Evolutionary conservation across 2,113 vertebrate species (phyloP).

Genomic region (Epinephelus moara): DNA sequence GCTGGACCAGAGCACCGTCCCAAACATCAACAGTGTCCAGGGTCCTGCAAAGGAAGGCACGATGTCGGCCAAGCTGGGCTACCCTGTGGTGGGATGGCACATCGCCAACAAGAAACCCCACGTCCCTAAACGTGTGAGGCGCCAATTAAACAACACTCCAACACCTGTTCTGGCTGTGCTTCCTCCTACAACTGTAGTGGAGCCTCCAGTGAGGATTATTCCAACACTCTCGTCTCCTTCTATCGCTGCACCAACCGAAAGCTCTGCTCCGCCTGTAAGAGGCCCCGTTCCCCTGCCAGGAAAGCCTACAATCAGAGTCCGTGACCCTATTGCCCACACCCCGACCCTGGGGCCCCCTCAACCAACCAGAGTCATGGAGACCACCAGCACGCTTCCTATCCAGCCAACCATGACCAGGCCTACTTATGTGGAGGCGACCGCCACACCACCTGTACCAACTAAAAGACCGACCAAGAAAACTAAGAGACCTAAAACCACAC

Average conservation of each 20-base stretch:
- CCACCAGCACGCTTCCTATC: conserved; percentile 85
- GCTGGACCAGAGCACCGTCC: conserved; percentile 93
- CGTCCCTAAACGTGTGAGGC: conserved; percentile 90
- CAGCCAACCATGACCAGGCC: conserved; percentile 89
- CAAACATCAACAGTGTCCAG: conserved; percentile 93
- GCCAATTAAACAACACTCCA: conserved; percentile 92
- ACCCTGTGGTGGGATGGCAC: conserved; percentile 98
- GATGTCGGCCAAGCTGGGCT: conserved; percentile 95
- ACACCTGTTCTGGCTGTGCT: conserved; percentile 89
- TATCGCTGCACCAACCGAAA: conserved; percentile 92
- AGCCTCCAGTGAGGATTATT: conserved; percentile 91
- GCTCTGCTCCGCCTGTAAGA: conserved; percentile 88
- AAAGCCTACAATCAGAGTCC: conserved; percentile 92
- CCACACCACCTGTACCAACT: conserved; percentile 82
- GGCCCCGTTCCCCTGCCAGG: conserved; percentile 90
- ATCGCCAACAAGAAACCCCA: conserved; percentile 98
- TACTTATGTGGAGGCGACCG: conserved; percentile 87
- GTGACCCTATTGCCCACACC: conserved; percentile 90
- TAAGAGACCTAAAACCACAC: conserved; percentile 88
- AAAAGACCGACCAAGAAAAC: conserved; percentile 86
- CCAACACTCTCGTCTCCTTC: conserved; percentile 93
- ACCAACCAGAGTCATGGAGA: conserved; percentile 90
- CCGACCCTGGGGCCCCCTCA: conserved; percentile 90
- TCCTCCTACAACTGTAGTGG: conserved; percentile 89
- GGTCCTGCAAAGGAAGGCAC: conserved; percentile 93